Evolutionary conservation across 2,888 invertebrate genomes (phyloP).

Genomic region (Himalopsyche anomala): DNA sequence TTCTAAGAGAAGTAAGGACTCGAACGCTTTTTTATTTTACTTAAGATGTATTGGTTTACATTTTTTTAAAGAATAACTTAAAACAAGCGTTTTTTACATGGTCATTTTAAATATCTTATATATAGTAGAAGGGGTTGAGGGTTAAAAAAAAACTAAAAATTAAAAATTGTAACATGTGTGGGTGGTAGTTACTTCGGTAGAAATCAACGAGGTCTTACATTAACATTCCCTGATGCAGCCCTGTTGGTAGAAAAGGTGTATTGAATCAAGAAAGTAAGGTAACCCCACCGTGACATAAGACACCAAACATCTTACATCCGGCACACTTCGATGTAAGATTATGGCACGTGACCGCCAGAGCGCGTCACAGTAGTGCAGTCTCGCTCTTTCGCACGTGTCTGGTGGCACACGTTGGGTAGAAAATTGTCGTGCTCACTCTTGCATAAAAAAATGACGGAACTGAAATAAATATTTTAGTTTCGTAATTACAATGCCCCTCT

Average conservation of each 20-base stretch:
- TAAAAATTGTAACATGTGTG: no score
- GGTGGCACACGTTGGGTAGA: conserved; percentile 32
- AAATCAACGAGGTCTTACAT: no score
- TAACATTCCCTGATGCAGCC: background rate
- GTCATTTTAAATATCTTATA: no score
- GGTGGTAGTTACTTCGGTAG: no score
- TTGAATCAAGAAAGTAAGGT: background rate
- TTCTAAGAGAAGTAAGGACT: no score
- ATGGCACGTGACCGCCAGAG: conserved; percentile 50
- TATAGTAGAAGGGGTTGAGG: no score
- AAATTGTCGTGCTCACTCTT: conserved; percentile 28
- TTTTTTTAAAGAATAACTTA: no score
- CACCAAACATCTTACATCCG: conserved; percentile 54
- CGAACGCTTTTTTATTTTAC: no score
- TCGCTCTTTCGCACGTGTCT: conserved; percentile 5
- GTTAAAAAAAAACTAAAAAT: no score
- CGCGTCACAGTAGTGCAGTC: conserved; percentile 46
- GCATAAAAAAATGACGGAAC: conserved; percentile 47
- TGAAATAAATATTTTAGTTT: background rate
- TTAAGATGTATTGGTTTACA: no score
- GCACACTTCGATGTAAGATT: conserved; percentile 54
- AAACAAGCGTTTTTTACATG: no score
- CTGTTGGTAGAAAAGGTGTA: background rate
- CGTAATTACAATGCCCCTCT: no score
- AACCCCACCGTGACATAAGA: conserved; percentile 43